Conservation (phyloP, 2,113 vertebrate genomes). For the Sisor rabdophorus region DNA sequence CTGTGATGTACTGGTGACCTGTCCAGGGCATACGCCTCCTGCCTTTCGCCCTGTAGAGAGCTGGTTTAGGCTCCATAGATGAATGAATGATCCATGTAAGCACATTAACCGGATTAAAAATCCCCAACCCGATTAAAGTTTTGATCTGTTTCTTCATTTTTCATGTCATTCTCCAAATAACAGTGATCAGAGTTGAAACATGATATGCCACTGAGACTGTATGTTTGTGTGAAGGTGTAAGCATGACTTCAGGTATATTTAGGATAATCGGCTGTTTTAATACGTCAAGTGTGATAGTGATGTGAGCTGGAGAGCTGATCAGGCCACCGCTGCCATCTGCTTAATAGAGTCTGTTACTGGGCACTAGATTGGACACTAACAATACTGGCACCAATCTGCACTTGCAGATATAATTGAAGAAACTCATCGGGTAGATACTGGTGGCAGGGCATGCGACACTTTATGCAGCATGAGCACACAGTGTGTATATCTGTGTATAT, state of each 20-base stretch:
- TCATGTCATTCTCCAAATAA: too few relatives aligned
- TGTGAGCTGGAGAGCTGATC: constrained; percentile 4
- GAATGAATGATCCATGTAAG: too few relatives aligned
- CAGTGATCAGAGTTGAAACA: too few relatives aligned
- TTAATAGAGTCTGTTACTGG: background rate
- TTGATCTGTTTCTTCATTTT: too few relatives aligned
- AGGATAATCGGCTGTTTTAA: too few relatives aligned
- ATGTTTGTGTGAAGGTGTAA: background rate
- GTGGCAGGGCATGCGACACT: background rate
- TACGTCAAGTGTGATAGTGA: background rate
- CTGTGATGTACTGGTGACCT: too few relatives aligned
- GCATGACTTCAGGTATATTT: background rate
- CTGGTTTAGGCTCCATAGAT: too few relatives aligned
- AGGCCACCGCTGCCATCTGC: background rate
- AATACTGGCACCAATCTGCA: background rate
- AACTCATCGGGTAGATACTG: background rate
- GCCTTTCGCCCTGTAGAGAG: too few relatives aligned
- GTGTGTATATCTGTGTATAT: background rate
- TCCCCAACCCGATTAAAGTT: too few relatives aligned
- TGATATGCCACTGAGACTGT: background rate
- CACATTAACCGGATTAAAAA: too few relatives aligned
- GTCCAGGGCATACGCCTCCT: too few relatives aligned
- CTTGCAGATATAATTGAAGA: background rate
- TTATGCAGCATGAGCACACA: background rate
- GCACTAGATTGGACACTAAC: background rate